Conservation (phyloP, 2,797 vertebrate genomes). For the Pampus argenteus region DNA sequence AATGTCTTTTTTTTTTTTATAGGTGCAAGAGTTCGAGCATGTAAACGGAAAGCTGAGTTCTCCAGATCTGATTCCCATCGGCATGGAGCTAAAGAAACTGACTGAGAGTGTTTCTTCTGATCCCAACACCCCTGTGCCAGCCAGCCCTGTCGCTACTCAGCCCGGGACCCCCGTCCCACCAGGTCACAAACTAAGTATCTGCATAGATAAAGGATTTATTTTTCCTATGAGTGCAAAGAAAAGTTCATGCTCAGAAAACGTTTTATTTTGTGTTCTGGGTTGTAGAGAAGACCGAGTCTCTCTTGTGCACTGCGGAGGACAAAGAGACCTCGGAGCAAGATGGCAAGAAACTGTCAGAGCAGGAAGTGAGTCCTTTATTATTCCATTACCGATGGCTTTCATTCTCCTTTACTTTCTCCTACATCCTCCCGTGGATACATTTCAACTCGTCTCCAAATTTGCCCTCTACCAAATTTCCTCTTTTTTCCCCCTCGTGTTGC, state of each 20-base stretch:
- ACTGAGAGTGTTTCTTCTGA: conserved; percentile 92
- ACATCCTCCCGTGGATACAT: conserved; percentile 35
- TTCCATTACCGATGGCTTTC: conserved; percentile 22
- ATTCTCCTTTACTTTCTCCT: conserved; percentile 22
- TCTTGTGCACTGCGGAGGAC: conserved; percentile 86
- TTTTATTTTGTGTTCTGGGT: conserved; percentile 38
- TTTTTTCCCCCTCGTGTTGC: conserved; percentile 3
- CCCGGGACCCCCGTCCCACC: conserved; percentile 83
- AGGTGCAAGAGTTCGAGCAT: conserved; percentile 99
- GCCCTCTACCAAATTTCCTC: conserved; percentile 35
- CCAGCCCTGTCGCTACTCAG: conserved; percentile 89
- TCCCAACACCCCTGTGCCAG: conserved; percentile 92
- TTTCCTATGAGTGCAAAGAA: conserved; percentile 10
- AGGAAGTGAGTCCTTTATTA: conserved; percentile 82
- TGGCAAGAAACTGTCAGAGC: conserved; percentile 83
- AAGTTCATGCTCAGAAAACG: background rate
- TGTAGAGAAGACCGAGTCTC: conserved; percentile 89
- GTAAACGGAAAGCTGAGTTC: conserved; percentile 97
- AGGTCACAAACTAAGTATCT: conserved; percentile 81
- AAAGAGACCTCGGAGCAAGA: conserved; percentile 88
- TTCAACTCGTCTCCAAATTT: conserved; percentile 46
- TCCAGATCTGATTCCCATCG: conserved; percentile 91
- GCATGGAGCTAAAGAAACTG: conserved; percentile 90
- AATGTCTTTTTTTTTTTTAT: conserved; percentile 9
- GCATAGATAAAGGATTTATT: background rate